Base-by-base conservation (phyloP, 2,888 invertebrate species). In the Andrena hattorfiana region DNA sequence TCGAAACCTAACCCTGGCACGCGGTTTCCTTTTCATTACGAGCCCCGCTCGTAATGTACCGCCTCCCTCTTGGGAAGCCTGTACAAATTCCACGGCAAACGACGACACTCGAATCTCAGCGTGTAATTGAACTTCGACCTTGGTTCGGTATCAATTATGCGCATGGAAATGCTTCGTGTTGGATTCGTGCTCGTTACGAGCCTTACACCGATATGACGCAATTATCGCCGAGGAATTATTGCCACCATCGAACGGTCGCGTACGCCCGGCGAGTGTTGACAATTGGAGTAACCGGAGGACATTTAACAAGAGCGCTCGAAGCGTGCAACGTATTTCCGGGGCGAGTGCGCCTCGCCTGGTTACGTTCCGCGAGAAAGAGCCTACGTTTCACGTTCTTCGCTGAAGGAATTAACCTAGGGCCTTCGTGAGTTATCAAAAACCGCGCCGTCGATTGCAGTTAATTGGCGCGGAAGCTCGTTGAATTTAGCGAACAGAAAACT, bases 111-210 rank as follows among this genome's bases (percentile, higher is more conserved):
- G 49, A 54, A 60, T 75, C 32, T 72, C 10, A 10, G 26, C 64
- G 59, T 56, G 28, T 28, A 70, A 73, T 59, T 67, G 73, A 71
- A 67, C 26, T 81, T 62, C 56, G 64, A 74, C 77, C 64, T 69
- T 82, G 68, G 56, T 68, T 56, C 51, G 48, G 48, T 64, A 72
- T 72, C 60, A 60, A 78, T 78, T 82, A 84, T 49, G 75, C 48
- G 78, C 75, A 64, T 64, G 59, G 35, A 64, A 82, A 63, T 71
- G 62, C 30, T 30, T 51, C 59, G 20, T 35, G 69, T 28, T 7
- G 42, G 42, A 56, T 48, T n/a, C 64, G 26, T 8, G n/a, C n/a
- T 32, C 48, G 6, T 48, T 32, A 35, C 23, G 30, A 60, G 54
- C 23, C 23, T 56, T 71, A 28, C 8, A 70, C 71, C 74, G 54